Evolutionary conservation across 2,888 invertebrate species (phyloP).

Genomic region (Cheilosia scutellata): DNA sequence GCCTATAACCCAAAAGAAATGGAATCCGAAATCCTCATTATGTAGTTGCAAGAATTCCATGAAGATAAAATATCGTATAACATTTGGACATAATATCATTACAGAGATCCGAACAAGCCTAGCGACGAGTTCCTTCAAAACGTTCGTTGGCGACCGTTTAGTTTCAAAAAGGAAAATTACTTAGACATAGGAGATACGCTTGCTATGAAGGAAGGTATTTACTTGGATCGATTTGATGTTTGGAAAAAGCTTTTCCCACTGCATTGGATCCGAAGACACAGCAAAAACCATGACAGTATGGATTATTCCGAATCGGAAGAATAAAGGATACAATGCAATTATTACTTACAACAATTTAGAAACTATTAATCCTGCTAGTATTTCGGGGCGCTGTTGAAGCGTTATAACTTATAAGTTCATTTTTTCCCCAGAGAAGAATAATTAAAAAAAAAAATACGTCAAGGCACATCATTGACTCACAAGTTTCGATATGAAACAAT

Average conservation of each 20-base stretch:
- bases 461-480: too few species aligned
- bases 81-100: neutral
- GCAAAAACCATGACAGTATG: slow-evolving; percentile 76
- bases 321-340: neutral
- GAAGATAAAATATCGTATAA: too few species aligned
- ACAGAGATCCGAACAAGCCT: slow-evolving; percentile 83
- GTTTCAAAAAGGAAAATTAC: slow-evolving; percentile 81
- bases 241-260: slow-evolving; percentile 83
- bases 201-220: slow-evolving; percentile 80
- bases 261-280: slow-evolving; percentile 81
- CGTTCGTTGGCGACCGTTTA: slow-evolving; percentile 82
- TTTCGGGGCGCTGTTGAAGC: too few species aligned
- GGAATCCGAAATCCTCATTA: too few species aligned
- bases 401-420: too few species aligned
- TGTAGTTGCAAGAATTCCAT: too few species aligned
- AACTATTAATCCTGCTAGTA: too few species aligned
- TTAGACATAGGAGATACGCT: slow-evolving; percentile 82
- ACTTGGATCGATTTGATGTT: slow-evolving; percentile 81
- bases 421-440: too few species aligned
- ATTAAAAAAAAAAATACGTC: too few species aligned
- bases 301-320: slow-evolving; percentile 72
- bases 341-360: neutral
- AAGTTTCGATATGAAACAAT: too few species aligned
- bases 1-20: too few species aligned
- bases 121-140: slow-evolving; percentile 80